Evolutionary conservation across 2,113 vertebrate species (phyloP).

Genomic region (Oncorhynchus masou): DNA sequence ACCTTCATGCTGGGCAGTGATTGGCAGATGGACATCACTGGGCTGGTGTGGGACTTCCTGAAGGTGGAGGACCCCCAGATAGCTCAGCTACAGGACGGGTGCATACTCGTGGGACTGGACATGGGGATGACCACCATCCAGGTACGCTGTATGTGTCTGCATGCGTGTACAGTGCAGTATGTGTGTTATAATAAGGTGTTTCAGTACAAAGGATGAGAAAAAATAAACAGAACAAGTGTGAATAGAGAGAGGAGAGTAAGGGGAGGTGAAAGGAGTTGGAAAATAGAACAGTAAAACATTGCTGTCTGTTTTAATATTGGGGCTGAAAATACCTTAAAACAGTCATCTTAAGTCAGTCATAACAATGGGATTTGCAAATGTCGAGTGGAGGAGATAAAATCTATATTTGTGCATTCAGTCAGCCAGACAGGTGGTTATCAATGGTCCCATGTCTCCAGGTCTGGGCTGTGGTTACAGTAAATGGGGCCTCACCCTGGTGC

Average conservation of each 20-base stretch:
- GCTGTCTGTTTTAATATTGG: too few species aligned
- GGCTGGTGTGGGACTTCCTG: conserved; percentile 88
- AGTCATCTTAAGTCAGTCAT: not conserved
- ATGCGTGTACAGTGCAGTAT: not conserved
- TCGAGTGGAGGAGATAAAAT: not conserved
- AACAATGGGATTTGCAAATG: not conserved
- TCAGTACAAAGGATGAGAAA: not conserved
- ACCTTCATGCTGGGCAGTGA: conserved; percentile 82
- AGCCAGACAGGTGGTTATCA: conserved; percentile 46
- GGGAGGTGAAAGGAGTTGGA: too few species aligned
- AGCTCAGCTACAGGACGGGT: conserved; percentile 81
- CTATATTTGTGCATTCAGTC: conserved; percentile 24
- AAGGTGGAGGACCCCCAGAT: conserved; percentile 86
- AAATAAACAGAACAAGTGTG: not conserved
- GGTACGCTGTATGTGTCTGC: conserved; percentile 65
- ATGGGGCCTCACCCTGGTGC: conserved; percentile 21
- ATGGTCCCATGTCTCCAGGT: conserved; percentile 26
- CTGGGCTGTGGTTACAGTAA: conserved; percentile 20
- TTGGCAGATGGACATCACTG: conserved; percentile 93
- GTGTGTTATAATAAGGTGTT: not conserved
- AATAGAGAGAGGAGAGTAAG: not conserved
- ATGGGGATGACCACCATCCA: conserved; percentile 92
- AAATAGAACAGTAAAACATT: too few species aligned
- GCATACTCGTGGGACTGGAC: conserved; percentile 83
- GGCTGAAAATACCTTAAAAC: too few species aligned